Base-by-base conservation (phyloP, 2,888 invertebrate genomes). In the Podotricha telesiphe region DNA sequence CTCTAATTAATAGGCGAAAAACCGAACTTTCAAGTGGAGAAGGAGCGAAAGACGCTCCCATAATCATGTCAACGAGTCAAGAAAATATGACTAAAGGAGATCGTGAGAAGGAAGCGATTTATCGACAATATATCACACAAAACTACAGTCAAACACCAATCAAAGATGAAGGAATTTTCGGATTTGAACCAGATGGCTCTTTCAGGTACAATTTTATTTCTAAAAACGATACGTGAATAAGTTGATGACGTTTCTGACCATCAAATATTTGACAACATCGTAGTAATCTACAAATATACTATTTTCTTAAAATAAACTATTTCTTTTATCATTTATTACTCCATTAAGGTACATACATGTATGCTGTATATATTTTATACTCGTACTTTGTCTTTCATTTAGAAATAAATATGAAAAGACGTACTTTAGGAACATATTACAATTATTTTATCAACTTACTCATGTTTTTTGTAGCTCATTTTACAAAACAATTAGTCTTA, bases 41-140 rank as follows among this genome's bases (percentile, higher is more conserved):
- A 15, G 90, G 89, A 50, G 79, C 89, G 19, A 93, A 92, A 79
- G 93, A 94, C 77, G 88, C 88, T 28, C 91, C 93, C 3, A 82
- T 94, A 62, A 78, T 94, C 47, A 94, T 94, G 83, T 95, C 95
- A 2, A 91, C 94, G 6, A 95, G 95, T 78, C 95, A 95, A 83
- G 95, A 95, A 80, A 94, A 95, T 78, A 93, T 95, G 88, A 93
- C 92, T 2, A 83, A 86, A 73, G 90, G 91, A 80, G 91, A 93
- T 62, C 85, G 89, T 11, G 93, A 92, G 76, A 83, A 87, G 42
- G 88, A 94, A 76, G 88, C 91, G 53, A 80, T 88, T 53, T 93
- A 93, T 72, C 84, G 79, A 70, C 88, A 93, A 75, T 93, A 91
- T 68, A 82, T 88, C 68, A 80, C 83, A 13, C 89, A 92, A 79